A percentile compares a stretch with the other conserved stretches of the same genome.
These are phyloP conservation scores for Patella depressa DNA, from an alignment of 2,888 invertebrate genomes.

Conservation along the genomic window DNA sequence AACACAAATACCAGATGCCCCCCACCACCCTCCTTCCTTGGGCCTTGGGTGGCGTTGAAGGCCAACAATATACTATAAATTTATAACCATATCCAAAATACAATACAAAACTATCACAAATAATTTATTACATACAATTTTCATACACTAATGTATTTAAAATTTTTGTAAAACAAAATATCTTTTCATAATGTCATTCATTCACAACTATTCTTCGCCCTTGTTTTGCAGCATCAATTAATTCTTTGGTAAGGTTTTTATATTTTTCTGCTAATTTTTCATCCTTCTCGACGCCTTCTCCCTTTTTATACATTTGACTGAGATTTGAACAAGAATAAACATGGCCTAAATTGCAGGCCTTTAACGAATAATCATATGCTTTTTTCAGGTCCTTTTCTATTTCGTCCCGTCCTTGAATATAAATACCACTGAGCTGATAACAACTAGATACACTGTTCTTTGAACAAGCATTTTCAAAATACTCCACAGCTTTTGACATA, in stretches of 20 bases:
- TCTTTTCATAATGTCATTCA: no score
- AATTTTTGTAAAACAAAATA: no score
- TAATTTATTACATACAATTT: not conserved
- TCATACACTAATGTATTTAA: no score
- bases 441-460: constrained; percentile 82
- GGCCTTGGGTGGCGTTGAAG: no score
- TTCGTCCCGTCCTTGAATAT: constrained; percentile 69
- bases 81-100: no score
- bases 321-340: constrained; percentile 91
- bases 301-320: constrained; percentile 80
- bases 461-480: constrained; percentile 86
- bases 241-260: constrained; percentile 79
- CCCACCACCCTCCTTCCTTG: no score
- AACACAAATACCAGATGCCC: no score
- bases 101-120: no score
- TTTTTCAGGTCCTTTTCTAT: constrained; percentile 79
- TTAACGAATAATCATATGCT: constrained; percentile 83
- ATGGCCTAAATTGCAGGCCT: constrained; percentile 85
- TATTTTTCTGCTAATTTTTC: constrained; percentile 80
- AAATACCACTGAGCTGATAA: constrained; percentile 73
- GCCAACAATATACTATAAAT: no score
- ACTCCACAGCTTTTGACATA: constrained; percentile 75
- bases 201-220: not conserved
- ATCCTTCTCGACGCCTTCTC: constrained; percentile 83
- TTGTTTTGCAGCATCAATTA: constrained; percentile 5